Base-by-base conservation (phyloP, 2,888 invertebrate genomes). In the Pardosa pseudoannulata region DNA sequence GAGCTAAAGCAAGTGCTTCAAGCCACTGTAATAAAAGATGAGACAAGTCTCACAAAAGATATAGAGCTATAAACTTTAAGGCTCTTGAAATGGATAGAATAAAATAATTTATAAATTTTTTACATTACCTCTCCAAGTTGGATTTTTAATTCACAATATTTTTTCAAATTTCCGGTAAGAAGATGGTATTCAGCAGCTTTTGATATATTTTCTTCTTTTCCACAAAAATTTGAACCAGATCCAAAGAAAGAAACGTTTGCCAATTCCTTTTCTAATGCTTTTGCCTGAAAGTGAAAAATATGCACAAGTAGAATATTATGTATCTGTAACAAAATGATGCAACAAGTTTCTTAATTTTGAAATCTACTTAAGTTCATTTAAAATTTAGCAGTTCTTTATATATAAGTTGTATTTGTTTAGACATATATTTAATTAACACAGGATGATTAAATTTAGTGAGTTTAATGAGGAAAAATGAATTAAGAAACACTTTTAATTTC, bases 111-210 rank as follows among this genome's bases (percentile, higher is more conserved):
- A 36, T 36, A 36, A 7, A 56, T 23, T 1, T 13, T 65, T 65
- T 29, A 11, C 16, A 68, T 67, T 83, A 91, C 91, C 90, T 91
- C 90, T 70, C 92, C 92, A 1, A 92, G 89, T 72, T 91, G 91
- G n/a, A 91, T 91, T 90, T 91, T 91, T 2, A 92, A 89, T 88
- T 92, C 92, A 90, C 92, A 92, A 89, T 92, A 92, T 46, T 91
- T 90, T 88, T 91, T 91, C 6, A 92, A 81, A 83, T 92, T 91
- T 5, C 92, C 92, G 11, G 91, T 89, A 46, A 90, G 89, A 23
- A 92, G 90, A 87, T 92, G 90, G 41, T 91, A 89, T 13, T 89
- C 88, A 29, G 92, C 92, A 1, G 92, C 91, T 79, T 90, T 89
- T 32, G 89, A 88, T 32, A 92, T 79, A 36, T 90, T 85, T 29